These are phyloP conservation scores for Dynastes grantii DNA, from an alignment of 2,888 invertebrate species.

Conservation along the genomic window DNA sequence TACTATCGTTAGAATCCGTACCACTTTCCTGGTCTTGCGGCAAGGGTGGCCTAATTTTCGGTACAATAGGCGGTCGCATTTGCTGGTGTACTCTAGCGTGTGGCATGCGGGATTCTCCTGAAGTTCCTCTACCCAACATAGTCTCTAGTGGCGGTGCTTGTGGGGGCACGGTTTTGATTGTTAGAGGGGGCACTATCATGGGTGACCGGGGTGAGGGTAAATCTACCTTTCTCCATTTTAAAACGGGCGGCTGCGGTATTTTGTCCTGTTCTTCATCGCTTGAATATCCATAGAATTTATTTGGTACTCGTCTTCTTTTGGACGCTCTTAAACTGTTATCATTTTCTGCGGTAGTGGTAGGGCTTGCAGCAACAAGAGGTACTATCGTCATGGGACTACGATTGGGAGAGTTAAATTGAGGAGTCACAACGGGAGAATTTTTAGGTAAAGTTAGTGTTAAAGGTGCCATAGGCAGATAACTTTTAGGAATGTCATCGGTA, in stretches of 20 bases:
- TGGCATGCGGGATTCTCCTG: conserved; percentile 65
- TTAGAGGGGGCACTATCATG: conserved; percentile 66
- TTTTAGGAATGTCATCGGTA: conserved; percentile 50
- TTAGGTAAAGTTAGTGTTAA: conserved; percentile 64
- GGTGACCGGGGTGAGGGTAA: conserved; percentile 72
- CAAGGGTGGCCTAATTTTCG: conserved; percentile 46
- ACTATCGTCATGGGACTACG: conserved; percentile 61
- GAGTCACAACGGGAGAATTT: conserved; percentile 62
- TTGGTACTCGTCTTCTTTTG: conserved; percentile 86
- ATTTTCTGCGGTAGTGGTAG: conserved; percentile 67
- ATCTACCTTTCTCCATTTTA: conserved; percentile 85
- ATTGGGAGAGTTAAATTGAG: conserved; percentile 50
- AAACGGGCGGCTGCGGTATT: conserved; percentile 74
- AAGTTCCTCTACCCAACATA: conserved; percentile 62
- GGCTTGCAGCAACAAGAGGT: conserved; percentile 57
- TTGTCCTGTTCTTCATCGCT: conserved; percentile 84
- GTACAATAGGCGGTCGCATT: conserved; percentile 49
- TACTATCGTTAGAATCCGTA: conserved; percentile 56
- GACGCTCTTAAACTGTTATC: conserved; percentile 82
- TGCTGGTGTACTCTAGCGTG: conserved; percentile 43
- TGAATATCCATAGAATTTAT: conserved; percentile 90
- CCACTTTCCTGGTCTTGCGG: conserved; percentile 56
- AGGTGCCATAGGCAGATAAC: conserved; percentile 62
- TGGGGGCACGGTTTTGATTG: conserved; percentile 63
- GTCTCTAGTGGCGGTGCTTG: conserved; percentile 62